Conservation (phyloP, 2,797 vertebrate species). For the Phaenicophaeus curvirostris region DNA sequence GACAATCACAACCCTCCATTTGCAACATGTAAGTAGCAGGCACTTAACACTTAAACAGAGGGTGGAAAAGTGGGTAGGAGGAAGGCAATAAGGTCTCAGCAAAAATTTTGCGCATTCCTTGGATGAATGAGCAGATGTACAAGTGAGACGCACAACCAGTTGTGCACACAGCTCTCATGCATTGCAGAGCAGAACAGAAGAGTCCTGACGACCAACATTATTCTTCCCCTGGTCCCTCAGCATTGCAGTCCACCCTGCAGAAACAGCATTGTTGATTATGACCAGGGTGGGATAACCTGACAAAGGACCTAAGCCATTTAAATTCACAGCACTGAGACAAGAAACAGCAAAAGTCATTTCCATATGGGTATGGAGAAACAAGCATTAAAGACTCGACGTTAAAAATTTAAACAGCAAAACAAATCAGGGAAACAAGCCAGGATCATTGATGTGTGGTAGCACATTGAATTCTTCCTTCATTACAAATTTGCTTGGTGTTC, state of each 20-base stretch:
- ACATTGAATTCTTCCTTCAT: background rate
- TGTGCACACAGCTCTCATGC: accelerated
- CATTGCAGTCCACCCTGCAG: background rate
- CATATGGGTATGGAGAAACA: background rate
- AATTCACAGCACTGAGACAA: background rate
- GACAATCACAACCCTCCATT: background rate
- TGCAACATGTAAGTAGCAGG: background rate
- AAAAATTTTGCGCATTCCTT: background rate
- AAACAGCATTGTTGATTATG: background rate
- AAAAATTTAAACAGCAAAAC: conserved; percentile 6
- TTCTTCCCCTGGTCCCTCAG: background rate
- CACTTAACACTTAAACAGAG: background rate
- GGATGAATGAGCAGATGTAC: background rate
- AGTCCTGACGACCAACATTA: background rate
- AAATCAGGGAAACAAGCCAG: background rate
- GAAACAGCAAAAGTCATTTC: background rate
- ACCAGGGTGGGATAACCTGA: background rate
- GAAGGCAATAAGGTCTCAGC: background rate
- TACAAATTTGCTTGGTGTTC: background rate
- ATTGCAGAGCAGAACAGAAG: background rate
- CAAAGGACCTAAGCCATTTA: background rate
- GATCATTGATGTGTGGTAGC: background rate
- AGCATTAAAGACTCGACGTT: background rate
- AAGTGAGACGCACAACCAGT: background rate
- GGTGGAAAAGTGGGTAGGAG: background rate